phyloP scores from a whole-genome alignment of 92 coral and sea anemone genomes.

The Scolanthus callimorphus region DNA sequence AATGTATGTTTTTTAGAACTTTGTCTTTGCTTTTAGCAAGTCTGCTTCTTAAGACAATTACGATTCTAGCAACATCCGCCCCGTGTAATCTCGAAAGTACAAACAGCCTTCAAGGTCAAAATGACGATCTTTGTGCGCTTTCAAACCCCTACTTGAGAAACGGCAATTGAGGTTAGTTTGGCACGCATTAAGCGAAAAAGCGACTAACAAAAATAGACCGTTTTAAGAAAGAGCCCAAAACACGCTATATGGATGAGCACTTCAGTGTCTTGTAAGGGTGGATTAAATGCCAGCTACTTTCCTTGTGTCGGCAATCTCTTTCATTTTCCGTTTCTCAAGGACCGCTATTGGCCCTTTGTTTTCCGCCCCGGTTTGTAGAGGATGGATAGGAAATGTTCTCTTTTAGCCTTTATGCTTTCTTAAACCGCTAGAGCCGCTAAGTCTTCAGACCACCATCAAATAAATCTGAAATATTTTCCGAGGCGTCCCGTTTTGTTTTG shows the following conservation, averaged over 20 bases:
- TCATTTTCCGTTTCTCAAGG: background rate
- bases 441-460: too few relatives aligned
- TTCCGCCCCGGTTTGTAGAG: too few relatives aligned
- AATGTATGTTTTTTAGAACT: background rate
- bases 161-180: too few relatives aligned
- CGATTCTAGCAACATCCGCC: slow-evolving; percentile 5
- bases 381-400: too few relatives aligned
- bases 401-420: too few relatives aligned
- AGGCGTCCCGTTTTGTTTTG: too few relatives aligned
- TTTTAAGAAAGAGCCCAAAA: background rate
- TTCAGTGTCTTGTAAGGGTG: background rate
- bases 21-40: background rate
- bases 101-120: background rate
- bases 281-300: background rate
- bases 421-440: too few relatives aligned
- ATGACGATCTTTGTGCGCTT: background rate
- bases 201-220: background rate
- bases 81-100: background rate
- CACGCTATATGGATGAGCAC: background rate
- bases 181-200: background rate
- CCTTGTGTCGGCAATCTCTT: background rate
- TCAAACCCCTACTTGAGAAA: background rate
- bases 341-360: background rate
- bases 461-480: too few relatives aligned
- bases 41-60: background rate